Percentiles rank a stretch among this genome's conserved stretches.
These are phyloP conservation scores for Galendromus occidentalis DNA, from an alignment of 1,140 invertebrate genomes.

Conservation along the genomic window DNA sequence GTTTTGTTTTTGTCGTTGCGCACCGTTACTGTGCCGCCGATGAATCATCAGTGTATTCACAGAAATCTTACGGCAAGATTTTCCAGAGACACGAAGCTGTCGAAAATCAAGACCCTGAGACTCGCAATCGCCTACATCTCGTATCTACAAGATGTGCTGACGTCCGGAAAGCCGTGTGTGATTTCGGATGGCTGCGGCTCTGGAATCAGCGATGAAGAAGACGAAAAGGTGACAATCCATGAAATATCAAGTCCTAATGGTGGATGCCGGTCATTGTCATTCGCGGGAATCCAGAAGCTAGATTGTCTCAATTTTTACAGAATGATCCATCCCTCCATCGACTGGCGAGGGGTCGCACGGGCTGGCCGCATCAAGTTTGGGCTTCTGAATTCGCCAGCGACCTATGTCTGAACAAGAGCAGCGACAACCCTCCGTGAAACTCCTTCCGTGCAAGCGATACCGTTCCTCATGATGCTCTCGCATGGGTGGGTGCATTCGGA, in stretches of 20 bases:
- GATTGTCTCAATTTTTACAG: not conserved
- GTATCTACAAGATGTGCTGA: not conserved
- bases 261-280: not conserved
- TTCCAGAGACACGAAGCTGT: slow-evolving; percentile 5
- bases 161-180: not conserved
- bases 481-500: too few relatives aligned
- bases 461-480: too few relatives aligned
- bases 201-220: not conserved
- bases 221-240: not conserved
- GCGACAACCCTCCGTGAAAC: too few relatives aligned
- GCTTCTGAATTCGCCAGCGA: not conserved
- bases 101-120: not conserved
- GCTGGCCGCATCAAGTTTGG: slow-evolving; percentile 5
- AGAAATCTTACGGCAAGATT: too few relatives aligned
- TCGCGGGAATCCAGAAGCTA: not conserved
- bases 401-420: too few relatives aligned
- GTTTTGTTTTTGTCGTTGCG: too few relatives aligned
- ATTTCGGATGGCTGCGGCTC: not conserved
- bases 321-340: not conserved
- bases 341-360: not conserved
- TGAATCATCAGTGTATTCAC: too few relatives aligned
- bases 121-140: slow-evolving; percentile 1
- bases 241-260: not conserved
- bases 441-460: too few relatives aligned
- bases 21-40: too few relatives aligned